These are phyloP conservation scores for Tautogolabrus adspersus DNA, from an alignment of 2,113 vertebrate species.

Conservation along the genomic window DNA sequence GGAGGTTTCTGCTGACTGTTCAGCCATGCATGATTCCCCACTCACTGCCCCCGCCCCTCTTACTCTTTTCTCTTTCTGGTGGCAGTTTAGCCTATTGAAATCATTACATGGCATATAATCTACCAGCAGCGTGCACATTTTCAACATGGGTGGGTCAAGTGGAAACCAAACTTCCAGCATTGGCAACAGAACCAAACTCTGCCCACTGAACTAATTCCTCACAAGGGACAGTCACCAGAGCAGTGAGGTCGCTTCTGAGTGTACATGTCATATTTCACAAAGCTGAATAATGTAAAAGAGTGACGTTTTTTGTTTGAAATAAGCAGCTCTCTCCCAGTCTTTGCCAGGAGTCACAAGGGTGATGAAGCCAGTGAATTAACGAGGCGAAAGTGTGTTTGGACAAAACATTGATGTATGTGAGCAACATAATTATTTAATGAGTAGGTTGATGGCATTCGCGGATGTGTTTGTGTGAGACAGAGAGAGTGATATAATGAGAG, in stretches of 20 bases:
- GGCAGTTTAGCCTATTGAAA: conserved; percentile 34
- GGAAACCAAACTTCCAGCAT: conserved; percentile 24
- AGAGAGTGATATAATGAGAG: neutral
- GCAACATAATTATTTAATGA: conserved; percentile 28
- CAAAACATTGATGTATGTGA: conserved; percentile 13
- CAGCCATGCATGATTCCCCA: conserved; percentile 34
- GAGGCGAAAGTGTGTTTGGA: conserved; percentile 24
- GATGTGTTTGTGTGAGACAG: conserved; percentile 10
- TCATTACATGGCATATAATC: conserved; percentile 34
- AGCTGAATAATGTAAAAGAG: neutral
- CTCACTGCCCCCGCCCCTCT: neutral
- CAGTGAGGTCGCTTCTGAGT: neutral
- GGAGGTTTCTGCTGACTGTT: conserved; percentile 24
- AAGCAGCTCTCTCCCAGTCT: conserved; percentile 6
- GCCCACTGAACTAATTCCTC: conserved; percentile 33
- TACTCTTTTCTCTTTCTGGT: conserved; percentile 23
- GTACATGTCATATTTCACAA: conserved; percentile 24
- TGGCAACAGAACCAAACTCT: conserved; percentile 17
- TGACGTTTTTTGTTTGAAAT: conserved; percentile 17
- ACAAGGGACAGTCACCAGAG: conserved; percentile 4
- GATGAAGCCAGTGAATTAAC: neutral
- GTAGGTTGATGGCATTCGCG: conserved; percentile 1
- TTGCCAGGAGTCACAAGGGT: conserved; percentile 13
- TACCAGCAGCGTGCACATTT: conserved; percentile 43
- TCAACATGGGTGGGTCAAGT: conserved; percentile 38